Conservation (phyloP, 2,797 vertebrate species). For the Okamejei kenojei region DNA sequence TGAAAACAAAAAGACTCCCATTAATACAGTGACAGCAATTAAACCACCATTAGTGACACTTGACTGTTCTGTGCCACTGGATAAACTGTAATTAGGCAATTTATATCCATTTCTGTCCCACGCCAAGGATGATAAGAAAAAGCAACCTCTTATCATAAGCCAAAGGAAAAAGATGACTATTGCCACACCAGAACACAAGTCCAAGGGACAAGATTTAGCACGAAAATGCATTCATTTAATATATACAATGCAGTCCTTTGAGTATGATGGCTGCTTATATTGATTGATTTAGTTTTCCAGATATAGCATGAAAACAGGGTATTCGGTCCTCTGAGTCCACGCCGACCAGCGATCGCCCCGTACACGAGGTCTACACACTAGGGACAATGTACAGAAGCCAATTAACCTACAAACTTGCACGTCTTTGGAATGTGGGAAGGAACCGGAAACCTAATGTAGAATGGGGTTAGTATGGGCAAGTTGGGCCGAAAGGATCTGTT, state of each 20-base stretch:
- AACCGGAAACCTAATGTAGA: no score
- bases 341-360: no score
- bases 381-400: no score
- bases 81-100: slow-evolving; percentile 11
- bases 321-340: no score
- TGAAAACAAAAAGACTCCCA: not conserved
- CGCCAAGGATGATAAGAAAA: not conserved
- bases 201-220: not conserved
- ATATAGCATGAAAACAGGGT: no score
- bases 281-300: not conserved
- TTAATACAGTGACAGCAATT: not conserved
- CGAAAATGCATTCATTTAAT: not conserved
- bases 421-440: no score
- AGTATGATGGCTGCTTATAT: not conserved
- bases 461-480: no score
- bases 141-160: not conserved
- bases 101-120: not conserved
- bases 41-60: not conserved
- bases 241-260: not conserved
- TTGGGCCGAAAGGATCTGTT: no score
- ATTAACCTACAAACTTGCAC: no score
- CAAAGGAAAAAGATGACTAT: not conserved
- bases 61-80: slow-evolving; percentile 12
- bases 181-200: not conserved
- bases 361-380: no score